Base-by-base conservation (phyloP, 2,113 vertebrate genomes). In the Reinhardtius hippoglossoides region DNA sequence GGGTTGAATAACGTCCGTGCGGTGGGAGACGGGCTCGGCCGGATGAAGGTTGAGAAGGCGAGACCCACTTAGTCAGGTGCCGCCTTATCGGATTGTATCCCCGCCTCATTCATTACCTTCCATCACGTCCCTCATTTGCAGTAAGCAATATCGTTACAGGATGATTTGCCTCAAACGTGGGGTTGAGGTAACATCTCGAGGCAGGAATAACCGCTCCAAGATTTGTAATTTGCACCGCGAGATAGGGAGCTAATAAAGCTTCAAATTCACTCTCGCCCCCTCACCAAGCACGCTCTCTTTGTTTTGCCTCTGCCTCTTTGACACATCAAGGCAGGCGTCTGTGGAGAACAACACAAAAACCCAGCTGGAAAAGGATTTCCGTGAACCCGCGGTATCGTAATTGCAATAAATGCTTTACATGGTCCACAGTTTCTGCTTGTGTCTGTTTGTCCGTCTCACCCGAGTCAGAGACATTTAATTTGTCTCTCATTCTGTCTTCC, bases 41-140 rank as follows among this genome's bases (percentile, higher is more conserved):
- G 64, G 84, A 82, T 87, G 87, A 90, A 90, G 90, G 90, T 88
- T 93, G 88, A 85, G 84, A 84, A 88, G 83, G 85, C 88, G 89
- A 92, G 85, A 86, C 88, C 85, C 88, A 87, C 83, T 92, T 89
- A 84, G 82, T 89, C 84, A 88, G 88, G 80, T 73, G 81, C 65
- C 24, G 77, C 83, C 87, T 88, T 88, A 92, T 91, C 86, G 74
- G 87, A 90, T 92, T 82, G 89, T 83, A 72, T 78, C 82, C 80
- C 59, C 75, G 84, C 80, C 88, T 86, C 84, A 88, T 90, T 91
- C 85, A 91, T 93, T 92, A 92, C 78, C 74, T 86, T 84, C 89
- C 80, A 88, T 88, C 84, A 78, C 87, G 81, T 88, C 76, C 74
- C 85, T 81, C 76, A 83, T 86, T 92, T 82, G 77, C 83, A 89